Percentiles rank a stretch among this genome's conserved stretches.
Evolutionary conservation across 2,113 vertebrate species (phyloP).

Genomic region (Nesogale talazaci): DNA sequence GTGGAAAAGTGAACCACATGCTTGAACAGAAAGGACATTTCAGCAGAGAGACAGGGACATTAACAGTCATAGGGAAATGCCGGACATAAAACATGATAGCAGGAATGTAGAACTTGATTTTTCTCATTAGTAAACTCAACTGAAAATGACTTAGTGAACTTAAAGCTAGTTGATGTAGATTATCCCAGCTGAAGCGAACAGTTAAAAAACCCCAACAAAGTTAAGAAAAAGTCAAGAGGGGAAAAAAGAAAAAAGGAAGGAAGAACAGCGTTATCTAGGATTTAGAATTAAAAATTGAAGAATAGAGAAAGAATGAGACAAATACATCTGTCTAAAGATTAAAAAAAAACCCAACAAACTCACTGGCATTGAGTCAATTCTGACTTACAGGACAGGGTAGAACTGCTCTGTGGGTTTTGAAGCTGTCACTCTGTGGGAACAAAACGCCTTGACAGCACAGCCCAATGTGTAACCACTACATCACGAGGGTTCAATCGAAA

Average conservation of each 20-base stretch:
- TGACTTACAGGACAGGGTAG: too few relatives aligned
- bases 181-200: conserved; percentile 1
- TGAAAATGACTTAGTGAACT: neutral
- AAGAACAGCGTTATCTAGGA: neutral
- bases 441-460: too few relatives aligned
- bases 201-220: conserved; percentile 11
- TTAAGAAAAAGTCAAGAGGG: neutral
- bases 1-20: neutral
- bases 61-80: neutral
- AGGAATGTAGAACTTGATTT: neutral
- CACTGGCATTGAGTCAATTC: too few relatives aligned
- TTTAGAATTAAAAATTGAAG: neutral
- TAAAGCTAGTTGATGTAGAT: neutral
- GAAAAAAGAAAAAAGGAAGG: neutral
- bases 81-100: neutral
- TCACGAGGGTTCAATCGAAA: neutral
- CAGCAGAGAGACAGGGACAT: neutral
- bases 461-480: too few relatives aligned
- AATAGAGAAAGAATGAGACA: neutral
- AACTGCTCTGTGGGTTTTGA: too few relatives aligned
- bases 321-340: neutral
- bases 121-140: conserved; percentile 5
- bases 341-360: too few relatives aligned
- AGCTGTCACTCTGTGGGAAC: too few relatives aligned
- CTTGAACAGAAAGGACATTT: neutral